phyloP scores from a whole-genome alignment of 2,113 vertebrate species.

The Phaethon lepturus region DNA sequence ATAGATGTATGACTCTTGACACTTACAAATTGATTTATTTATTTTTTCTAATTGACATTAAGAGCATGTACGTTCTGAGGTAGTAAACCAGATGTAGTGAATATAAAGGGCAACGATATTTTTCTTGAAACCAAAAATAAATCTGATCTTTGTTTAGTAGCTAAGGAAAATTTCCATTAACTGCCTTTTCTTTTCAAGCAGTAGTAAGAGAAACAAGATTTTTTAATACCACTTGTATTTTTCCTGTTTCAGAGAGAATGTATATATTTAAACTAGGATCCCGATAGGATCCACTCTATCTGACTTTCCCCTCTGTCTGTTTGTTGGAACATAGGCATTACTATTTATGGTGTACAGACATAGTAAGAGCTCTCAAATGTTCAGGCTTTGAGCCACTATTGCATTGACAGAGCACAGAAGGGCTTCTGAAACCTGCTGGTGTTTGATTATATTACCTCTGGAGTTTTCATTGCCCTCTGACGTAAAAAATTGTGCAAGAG shows the following conservation, averaged over 20 bases:
- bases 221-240: background rate
- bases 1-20: background rate
- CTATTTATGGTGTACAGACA: background rate
- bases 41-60: background rate
- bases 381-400: background rate
- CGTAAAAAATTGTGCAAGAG: background rate
- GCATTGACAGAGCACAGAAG: background rate
- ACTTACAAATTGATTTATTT: background rate
- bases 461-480: background rate
- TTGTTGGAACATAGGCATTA: background rate
- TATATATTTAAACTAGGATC: background rate
- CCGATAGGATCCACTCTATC: accelerated
- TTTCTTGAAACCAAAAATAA: background rate
- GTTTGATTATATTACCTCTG: background rate
- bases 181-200: background rate
- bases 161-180: background rate
- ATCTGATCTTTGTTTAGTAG: background rate
- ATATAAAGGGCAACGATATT: background rate
- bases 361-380: background rate
- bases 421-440: background rate
- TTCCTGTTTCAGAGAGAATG: background rate
- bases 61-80: background rate
- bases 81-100: background rate
- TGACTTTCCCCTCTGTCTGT: background rate
- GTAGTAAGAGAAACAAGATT: background rate